Evolutionary conservation across 2,797 vertebrate genomes (phyloP).

Genomic region (Cynopterus sphinx): DNA sequence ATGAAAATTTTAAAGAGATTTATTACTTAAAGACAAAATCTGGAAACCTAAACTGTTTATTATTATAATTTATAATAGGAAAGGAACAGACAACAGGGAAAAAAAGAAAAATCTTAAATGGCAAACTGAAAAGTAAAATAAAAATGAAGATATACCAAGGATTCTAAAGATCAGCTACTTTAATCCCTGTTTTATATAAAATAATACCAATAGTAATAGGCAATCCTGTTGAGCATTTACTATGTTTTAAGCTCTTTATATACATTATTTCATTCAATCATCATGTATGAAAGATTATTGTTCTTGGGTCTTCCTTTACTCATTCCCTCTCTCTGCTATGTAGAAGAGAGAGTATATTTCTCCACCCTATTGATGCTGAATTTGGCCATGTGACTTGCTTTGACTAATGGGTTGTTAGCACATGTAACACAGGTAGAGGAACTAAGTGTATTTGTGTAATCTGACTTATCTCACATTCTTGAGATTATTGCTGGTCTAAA

Average conservation of each 20-base stretch:
- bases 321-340: not conserved
- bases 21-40: slow-evolving; percentile 27
- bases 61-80: slow-evolving; percentile 7
- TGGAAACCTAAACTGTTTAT: not conserved
- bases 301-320: not conserved
- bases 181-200: not conserved
- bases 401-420: not conserved
- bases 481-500: not conserved
- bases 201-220: not conserved
- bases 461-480: not conserved
- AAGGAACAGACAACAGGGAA: not conserved
- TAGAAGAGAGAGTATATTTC: not conserved
- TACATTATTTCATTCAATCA: not conserved
- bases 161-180: not conserved
- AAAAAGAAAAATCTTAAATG: not conserved
- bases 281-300: not conserved
- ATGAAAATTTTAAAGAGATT: not conserved
- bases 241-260: not conserved
- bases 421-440: not conserved
- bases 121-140: not conserved
- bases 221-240: not conserved
- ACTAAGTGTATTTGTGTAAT: not conserved
- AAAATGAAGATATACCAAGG: not conserved
- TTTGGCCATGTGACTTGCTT: not conserved
- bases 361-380: not conserved